A percentile compares a stretch with the other conserved stretches of the same genome.
Conservation (phyloP, 1,140 invertebrate species). For the Dufourea novaeangliae region DNA sequence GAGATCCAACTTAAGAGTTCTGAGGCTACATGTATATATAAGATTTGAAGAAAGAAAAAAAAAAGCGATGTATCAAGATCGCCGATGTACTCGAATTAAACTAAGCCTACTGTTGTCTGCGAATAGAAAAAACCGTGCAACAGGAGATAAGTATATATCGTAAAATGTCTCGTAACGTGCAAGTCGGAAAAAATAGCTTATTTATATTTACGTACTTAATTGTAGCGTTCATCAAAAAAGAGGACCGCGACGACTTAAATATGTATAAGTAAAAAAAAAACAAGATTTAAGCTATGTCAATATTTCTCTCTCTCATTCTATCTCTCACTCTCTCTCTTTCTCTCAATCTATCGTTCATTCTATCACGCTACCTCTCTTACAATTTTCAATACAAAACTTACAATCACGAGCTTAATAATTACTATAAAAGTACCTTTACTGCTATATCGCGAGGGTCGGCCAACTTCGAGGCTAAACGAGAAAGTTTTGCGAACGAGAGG, state of each 20-base stretch:
- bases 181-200: constrained; percentile 32
- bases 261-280: constrained; percentile 16
- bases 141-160: constrained; percentile 20
- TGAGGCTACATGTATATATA: neutral
- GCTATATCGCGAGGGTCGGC: neutral
- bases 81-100: neutral
- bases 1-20: neutral
- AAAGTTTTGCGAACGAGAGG: neutral
- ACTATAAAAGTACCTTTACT: constrained; percentile 26
- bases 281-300: neutral
- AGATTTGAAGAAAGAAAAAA: neutral
- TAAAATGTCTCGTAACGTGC: constrained; percentile 40
- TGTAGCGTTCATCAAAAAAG: constrained; percentile 19
- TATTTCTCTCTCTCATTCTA: constrained; percentile 1
- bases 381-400: constrained; percentile 34
- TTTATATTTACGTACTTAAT: constrained; percentile 48
- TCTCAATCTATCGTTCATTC: neutral
- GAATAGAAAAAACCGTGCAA: constrained; percentile 2
- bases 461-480: neutral
- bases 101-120: neutral
- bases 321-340: neutral
- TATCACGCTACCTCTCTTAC: constrained; percentile 4
- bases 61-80: constrained; percentile 3
- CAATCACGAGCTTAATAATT: constrained; percentile 41
- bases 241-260: constrained; percentile 17